A percentile compares a stretch with the other conserved stretches of the same genome.
Evolutionary conservation across 2,888 invertebrate genomes (phyloP).

Genomic region (Chaetogeoica ovagalla): DNA sequence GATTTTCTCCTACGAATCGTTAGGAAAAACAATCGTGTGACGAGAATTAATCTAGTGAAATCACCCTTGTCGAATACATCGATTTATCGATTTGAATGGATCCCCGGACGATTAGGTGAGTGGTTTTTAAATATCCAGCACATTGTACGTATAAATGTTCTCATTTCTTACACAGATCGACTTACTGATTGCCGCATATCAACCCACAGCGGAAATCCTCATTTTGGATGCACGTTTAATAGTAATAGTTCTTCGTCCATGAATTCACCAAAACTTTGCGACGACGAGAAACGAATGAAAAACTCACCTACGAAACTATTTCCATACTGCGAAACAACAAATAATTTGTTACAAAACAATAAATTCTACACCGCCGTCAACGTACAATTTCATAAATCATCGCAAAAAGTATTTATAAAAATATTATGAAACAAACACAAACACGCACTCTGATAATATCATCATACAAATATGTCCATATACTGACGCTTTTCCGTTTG

Average conservation of each 20-base stretch:
- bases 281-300: neutral
- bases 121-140: neutral
- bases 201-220: too few species aligned
- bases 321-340: neutral
- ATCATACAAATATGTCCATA: too few species aligned
- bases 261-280: neutral
- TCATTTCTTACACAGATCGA: neutral
- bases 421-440: neutral
- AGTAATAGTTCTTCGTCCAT: neutral
- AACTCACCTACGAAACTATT: neutral
- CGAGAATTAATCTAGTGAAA: neutral
- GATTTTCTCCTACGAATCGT: neutral
- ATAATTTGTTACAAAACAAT: neutral
- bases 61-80: neutral
- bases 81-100: constrained; percentile 12
- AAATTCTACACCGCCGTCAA: neutral
- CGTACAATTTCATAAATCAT: neutral
- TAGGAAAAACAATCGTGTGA: neutral
- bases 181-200: neutral
- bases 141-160: neutral
- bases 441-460: too few species aligned
- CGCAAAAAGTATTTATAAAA: constrained; percentile 1
- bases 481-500: too few species aligned
- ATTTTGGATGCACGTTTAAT: neutral
- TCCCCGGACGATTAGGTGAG: neutral